Conservation (phyloP, 2,797 vertebrate species). For the Manis javanica region DNA sequence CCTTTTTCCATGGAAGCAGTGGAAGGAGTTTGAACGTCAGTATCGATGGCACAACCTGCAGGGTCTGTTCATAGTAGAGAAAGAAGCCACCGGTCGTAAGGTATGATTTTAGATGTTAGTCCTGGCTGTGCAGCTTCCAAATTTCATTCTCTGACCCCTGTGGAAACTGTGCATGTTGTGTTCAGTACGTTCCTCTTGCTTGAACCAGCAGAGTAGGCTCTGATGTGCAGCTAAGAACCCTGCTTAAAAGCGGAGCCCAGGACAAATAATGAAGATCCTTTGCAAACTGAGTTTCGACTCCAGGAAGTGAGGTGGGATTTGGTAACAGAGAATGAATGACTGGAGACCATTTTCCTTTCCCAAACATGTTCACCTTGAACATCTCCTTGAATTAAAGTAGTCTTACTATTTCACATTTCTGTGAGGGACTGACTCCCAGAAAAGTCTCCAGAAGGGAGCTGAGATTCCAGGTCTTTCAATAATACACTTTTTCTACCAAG, state of each 20-base stretch:
- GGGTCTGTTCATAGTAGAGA: not conserved
- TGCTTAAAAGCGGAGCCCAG: not conserved
- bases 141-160: not conserved
- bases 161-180: not conserved
- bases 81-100: not conserved
- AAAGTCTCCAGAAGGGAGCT: not conserved
- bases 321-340: not conserved
- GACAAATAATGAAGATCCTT: not conserved
- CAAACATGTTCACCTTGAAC: not conserved
- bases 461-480: not conserved
- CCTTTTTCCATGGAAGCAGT: not conserved
- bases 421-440: not conserved
- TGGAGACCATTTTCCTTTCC: not conserved
- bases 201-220: not conserved
- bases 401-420: not conserved
- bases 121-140: not conserved
- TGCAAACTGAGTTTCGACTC: not conserved
- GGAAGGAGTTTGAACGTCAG: not conserved
- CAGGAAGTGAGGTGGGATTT: not conserved
- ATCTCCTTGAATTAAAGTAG: not conserved
- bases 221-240: not conserved
- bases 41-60: accelerated
- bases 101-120: not conserved
- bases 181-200: not conserved
- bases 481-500: not conserved